These are phyloP conservation scores for Henricia sp. DNA, from an alignment of 53 echinoderm and acorn worm genomes.

Conservation along the genomic window DNA sequence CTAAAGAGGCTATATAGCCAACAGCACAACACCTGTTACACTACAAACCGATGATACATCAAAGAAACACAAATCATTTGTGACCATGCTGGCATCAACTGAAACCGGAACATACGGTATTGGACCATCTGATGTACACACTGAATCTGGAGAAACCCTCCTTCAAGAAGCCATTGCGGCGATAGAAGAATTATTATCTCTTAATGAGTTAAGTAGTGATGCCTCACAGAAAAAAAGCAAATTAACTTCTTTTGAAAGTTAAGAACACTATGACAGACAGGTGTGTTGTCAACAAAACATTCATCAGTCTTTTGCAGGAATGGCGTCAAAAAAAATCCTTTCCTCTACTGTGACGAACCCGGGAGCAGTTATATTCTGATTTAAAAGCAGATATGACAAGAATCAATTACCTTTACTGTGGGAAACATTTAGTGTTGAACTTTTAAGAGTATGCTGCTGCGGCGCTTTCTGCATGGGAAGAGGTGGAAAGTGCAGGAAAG, in stretches of 20 bases:
- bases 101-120: not conserved
- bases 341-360: too few species aligned
- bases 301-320: not conserved
- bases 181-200: not conserved
- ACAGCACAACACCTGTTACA: conserved; percentile 35
- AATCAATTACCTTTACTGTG: conserved; percentile 45
- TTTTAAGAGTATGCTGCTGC: conserved; percentile 34
- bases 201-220: not conserved
- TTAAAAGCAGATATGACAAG: not conserved
- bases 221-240: conserved; percentile 8
- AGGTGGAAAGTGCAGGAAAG: not conserved
- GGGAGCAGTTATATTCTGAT: conserved; percentile 11
- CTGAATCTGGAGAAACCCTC: conserved; percentile 6
- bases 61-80: conserved; percentile 62
- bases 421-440: conserved; percentile 48
- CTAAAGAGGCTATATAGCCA: too few species aligned
- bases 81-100: conserved; percentile 21
- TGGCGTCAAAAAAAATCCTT: too few species aligned
- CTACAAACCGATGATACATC: conserved; percentile 64
- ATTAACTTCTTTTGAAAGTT: conserved; percentile 22
- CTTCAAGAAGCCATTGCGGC: conserved; percentile 4
- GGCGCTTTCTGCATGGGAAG: conserved; percentile 39
- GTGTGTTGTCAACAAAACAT: conserved; percentile 32
- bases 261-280: conserved; percentile 60
- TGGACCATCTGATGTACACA: not conserved